Evolutionary conservation across 2,888 invertebrate species (phyloP).

Genomic region (Heliothis peltigera): DNA sequence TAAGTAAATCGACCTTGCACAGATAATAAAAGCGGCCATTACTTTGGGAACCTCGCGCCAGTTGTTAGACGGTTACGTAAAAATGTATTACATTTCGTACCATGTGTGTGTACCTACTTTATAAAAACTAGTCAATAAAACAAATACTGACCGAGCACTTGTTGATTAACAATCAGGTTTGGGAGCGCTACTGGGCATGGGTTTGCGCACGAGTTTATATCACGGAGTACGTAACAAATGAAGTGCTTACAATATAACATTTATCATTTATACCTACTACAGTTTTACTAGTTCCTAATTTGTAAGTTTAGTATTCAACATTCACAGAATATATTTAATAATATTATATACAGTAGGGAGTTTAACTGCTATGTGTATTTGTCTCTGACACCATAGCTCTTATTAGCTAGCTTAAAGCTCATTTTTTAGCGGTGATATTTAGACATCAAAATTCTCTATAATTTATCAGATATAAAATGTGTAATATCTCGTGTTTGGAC

Average conservation of each 20-base stretch:
- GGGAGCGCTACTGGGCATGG: conserved; percentile 60
- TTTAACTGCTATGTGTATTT: too few relatives aligned
- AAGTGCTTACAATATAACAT: background rate
- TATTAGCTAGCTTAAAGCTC: too few relatives aligned
- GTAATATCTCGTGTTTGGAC: too few relatives aligned
- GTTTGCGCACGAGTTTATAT: conserved; percentile 18
- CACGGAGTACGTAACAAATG: conserved; percentile 12
- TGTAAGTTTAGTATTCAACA: too few relatives aligned
- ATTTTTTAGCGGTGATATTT: too few relatives aligned
- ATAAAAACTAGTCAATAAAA: conserved; percentile 79
- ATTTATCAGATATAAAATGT: too few relatives aligned
- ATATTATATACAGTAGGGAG: too few relatives aligned
- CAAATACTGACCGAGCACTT: conserved; percentile 68
- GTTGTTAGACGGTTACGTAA: conserved; percentile 80
- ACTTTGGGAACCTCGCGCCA: conserved; percentile 81
- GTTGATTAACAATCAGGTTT: conserved; percentile 73
- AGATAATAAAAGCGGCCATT: conserved; percentile 76
- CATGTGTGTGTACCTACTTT: conserved; percentile 66
- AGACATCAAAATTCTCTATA: too few relatives aligned
- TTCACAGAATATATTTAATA: too few relatives aligned
- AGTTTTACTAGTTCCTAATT: too few relatives aligned
- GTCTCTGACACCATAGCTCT: too few relatives aligned
- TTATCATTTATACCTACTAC: background rate
- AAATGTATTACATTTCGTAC: conserved; percentile 70
- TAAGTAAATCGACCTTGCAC: conserved; percentile 75